A percentile compares a stretch with the other conserved stretches of the same genome.
Conservation (phyloP, 2,113 vertebrate genomes). For the Apaloderma vittatum region DNA sequence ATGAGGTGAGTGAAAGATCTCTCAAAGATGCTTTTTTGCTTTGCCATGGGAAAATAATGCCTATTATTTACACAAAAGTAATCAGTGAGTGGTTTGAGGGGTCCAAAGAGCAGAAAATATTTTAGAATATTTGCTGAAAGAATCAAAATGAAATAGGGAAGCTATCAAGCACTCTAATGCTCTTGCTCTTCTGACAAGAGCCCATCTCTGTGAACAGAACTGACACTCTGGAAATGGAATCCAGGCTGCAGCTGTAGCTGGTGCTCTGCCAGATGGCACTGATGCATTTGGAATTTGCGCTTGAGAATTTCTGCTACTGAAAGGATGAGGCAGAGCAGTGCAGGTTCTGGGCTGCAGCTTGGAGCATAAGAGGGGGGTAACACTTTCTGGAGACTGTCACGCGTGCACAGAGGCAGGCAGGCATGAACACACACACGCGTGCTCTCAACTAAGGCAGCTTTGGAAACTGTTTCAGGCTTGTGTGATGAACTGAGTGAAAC, state of each 20-base stretch:
- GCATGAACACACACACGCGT: neutral
- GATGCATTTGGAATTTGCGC: neutral
- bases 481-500: neutral
- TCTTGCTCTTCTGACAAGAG: neutral
- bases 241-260: neutral
- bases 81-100: neutral
- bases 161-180: neutral
- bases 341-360: neutral
- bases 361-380: too few species aligned
- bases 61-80: neutral
- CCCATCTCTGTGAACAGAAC: neutral
- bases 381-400: neutral
- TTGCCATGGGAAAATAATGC: neutral
- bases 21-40: neutral
- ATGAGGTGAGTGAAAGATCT: constrained; percentile 45
- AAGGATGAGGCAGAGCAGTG: neutral
- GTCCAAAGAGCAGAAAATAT: neutral
- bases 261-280: neutral
- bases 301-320: neutral
- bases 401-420: neutral
- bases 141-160: neutral
- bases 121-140: neutral
- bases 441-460: neutral
- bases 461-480: neutral
- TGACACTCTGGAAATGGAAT: neutral